Base-by-base conservation (phyloP, 2,113 vertebrate species). In the Hylia prasina region DNA sequence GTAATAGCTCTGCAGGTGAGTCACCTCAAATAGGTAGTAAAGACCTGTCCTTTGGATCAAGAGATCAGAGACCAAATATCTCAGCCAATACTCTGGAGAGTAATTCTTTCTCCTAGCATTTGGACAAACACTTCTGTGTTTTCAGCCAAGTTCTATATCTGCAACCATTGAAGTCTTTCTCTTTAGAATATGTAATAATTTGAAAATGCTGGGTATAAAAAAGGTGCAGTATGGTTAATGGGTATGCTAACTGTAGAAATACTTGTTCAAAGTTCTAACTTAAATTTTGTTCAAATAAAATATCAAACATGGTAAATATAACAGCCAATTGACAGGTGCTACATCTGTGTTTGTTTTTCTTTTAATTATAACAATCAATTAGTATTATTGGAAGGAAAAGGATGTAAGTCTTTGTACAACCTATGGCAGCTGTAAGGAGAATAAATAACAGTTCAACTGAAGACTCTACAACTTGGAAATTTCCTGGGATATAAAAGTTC, bases 171-270 rank as follows among this genome's bases (percentile, higher is more conserved):
- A 48, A 19, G 4, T 15, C 51, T 61, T 47, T 47, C 20, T 50
- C 23, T 76, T 51, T 39, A 64, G 13, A 69, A 39, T 47, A 51
- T 28, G 15, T 31, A 61, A 65, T 17, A 48, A 57, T 42, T 86
- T 73, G 16, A 12, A 58, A 44, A 37, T 20, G 4, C 7, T 69
- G 11, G 2, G 3, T 76, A 47, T 63, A 25, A 71, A 68, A 50
- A 51, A 44, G 1, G 5, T 30, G 3, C 10, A 65, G 11, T 50
- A 45, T 50, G 0, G 0, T 7, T 63, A 68, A 64, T 22, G 4
- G 5, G 4, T 75, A 33, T 54, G 40, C 7, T 64, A 45, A 70
- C 12, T 37, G 16, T 15, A 65, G 22, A 79, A 65, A 69, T 17
- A 31, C 8, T 50, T 54, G 9, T 61, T 84, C 27, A 33, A 84